These are phyloP conservation scores for Watsonalla binaria DNA, from an alignment of 2,888 invertebrate species.

Conservation along the genomic window DNA sequence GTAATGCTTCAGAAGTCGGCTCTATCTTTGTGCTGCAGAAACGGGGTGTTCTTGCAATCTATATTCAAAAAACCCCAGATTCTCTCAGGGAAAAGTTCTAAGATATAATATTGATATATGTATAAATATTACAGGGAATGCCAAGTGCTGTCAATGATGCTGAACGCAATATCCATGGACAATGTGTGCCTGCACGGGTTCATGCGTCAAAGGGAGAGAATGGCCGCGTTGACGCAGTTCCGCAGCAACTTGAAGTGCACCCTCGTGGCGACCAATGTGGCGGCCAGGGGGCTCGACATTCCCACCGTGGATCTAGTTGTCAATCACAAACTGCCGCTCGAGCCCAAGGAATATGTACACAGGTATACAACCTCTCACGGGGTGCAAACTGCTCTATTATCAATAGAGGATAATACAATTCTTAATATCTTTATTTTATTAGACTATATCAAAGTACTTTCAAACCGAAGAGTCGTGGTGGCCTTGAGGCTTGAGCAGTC, in stretches of 20 bases:
- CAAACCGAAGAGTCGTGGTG: no score
- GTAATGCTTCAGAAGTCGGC: no score
- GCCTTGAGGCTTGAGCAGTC: no score
- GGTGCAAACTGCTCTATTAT: no score
- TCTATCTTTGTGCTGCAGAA: no score
- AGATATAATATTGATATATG: no score
- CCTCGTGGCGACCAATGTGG: slow-evolving; percentile 97
- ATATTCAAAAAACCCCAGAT: no score
- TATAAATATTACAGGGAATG: slow-evolving; percentile 85
- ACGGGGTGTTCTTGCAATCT: no score
- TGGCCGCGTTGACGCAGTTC: slow-evolving; percentile 91
- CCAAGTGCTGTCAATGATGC: slow-evolving; percentile 92
- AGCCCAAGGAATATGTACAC: slow-evolving; percentile 97
- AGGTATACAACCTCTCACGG: slow-evolving; percentile 40
- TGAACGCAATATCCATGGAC: slow-evolving; percentile 91
- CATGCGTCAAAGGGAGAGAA: slow-evolving; percentile 92
- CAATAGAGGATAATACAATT: no score
- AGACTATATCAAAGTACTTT: no score
- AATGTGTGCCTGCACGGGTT: slow-evolving; percentile 96
- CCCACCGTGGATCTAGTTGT: slow-evolving; percentile 96
- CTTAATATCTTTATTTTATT: no score
- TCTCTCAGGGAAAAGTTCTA: no score
- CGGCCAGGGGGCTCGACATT: slow-evolving; percentile 97
- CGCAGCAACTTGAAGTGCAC: slow-evolving; percentile 93
- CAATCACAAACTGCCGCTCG: slow-evolving; percentile 95